phyloP scores from a whole-genome alignment of 2,888 invertebrate species.

The Drosophila mayaguana region DNA sequence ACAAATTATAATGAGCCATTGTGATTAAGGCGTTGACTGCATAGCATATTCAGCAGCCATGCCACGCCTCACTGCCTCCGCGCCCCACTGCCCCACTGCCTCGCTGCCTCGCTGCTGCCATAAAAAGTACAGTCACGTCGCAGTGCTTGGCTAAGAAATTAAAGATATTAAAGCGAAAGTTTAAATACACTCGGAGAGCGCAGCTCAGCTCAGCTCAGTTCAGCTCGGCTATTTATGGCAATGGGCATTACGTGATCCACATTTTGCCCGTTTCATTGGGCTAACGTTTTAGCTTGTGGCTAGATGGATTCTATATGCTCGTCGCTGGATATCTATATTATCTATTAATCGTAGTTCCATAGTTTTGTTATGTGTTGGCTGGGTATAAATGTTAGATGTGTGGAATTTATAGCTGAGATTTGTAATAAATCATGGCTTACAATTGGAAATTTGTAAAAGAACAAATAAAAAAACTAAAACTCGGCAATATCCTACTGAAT shows the following conservation, averaged over 20 bases:
- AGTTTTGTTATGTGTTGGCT: not conserved
- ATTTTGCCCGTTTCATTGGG: constrained; percentile 12
- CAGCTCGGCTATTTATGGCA: constrained; percentile 27
- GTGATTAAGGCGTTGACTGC: constrained; percentile 62
- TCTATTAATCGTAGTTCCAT: not conserved
- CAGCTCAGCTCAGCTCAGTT: not conserved
- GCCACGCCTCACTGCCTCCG: constrained; percentile 9
- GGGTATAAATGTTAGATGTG: not conserved
- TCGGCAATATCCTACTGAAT: not conserved
- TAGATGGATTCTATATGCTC: not conserved
- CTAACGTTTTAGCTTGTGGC: not conserved
- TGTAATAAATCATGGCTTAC: not conserved
- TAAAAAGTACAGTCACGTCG: constrained; percentile 71
- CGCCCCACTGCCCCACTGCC: not conserved
- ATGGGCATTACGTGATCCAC: constrained; percentile 43
- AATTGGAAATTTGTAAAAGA: not conserved
- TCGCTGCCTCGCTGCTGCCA: constrained; percentile 17
- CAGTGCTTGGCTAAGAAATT: constrained; percentile 46
- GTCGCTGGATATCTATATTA: not conserved
- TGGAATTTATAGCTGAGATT: not conserved
- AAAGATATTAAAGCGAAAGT: constrained; percentile 53
- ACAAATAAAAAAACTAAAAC: not conserved
- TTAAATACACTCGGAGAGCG: constrained; percentile 29
- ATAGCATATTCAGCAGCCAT: not conserved
- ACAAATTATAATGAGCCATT: constrained; percentile 78